A percentile compares a stretch with the other conserved stretches of the same genome.
Evolutionary conservation across 2,113 vertebrate species (phyloP).

Genomic region (Mola mola): DNA sequence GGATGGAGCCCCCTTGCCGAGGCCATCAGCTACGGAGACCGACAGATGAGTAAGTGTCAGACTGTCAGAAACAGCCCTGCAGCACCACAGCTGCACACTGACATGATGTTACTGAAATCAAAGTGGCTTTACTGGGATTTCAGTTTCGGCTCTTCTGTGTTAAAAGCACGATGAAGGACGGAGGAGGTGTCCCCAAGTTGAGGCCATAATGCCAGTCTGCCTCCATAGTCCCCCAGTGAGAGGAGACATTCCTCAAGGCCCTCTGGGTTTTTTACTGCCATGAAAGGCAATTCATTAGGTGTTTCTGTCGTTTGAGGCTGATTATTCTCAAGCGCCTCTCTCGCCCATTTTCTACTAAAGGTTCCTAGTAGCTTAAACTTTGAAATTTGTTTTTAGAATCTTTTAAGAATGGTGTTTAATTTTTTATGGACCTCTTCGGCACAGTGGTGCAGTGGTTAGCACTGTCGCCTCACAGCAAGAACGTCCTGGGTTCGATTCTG

Average conservation of each 20-base stretch:
- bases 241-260: conserved; percentile 62
- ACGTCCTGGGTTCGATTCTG: no score
- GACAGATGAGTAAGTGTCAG: conserved; percentile 95
- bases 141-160: conserved; percentile 8
- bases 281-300: conserved; percentile 70
- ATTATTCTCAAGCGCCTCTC: conserved; percentile 17
- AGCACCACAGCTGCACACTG: neutral
- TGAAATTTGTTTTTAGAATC: no score
- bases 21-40: conserved; percentile 99
- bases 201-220: conserved; percentile 9
- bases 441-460: no score
- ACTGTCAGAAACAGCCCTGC: neutral
- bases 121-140: no score
- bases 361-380: no score
- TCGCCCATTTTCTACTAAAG: neutral
- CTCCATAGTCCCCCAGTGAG: conserved; percentile 49
- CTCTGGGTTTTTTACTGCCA: conserved; percentile 51
- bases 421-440: no score
- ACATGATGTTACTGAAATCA: neutral
- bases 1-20: conserved; percentile 99
- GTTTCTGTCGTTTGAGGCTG: conserved; percentile 39
- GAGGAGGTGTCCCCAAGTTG: conserved; percentile 28
- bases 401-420: no score
- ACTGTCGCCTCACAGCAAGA: no score
- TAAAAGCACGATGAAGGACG: conserved; percentile 1